Base-by-base conservation (phyloP, 2,113 vertebrate species). In the Cryptomyrus ogoouensis region DNA sequence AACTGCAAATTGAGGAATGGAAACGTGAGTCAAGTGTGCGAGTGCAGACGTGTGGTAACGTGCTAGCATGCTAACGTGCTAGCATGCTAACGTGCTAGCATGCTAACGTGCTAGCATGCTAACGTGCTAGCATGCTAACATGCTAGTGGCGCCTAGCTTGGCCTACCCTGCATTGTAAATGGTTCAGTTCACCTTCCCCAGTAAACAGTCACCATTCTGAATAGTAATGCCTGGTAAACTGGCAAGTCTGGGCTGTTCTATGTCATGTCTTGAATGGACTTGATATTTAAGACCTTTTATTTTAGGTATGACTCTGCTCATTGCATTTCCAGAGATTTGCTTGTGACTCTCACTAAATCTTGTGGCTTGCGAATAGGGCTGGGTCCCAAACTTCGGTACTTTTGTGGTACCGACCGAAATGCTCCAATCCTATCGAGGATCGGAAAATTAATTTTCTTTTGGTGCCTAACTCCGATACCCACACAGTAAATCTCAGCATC, bases 1-100 rank as follows among this genome's bases (percentile, higher is more conserved):
- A 99, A 86, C 97, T 99, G 85, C 97, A 98, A 87, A 99, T 99
- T 46, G 98, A 99, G 44, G 98, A 99, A 90, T 99, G 98, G 98
- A 98, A 99, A 95, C 96, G 98, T 99, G 94, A 98, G 98, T 96
- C 1, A 24, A 0, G 35, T 5, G 6, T 35, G 42, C 15, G 0
- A 17, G 39, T 83, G 35, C 39, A 21, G 77, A 5, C 0, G 17
- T 5, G 17, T 19, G 52, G 2, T 52, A 17, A 53, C 50, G 12
- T 77, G 70, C 58, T 6, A 3, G 39, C 53, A 0, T 15, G 70
- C 13, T 13, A 31, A 13, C n/a, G 39, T 39, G 74, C 58, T 8
- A 12, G 74, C 12, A 0, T 9, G 66, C 12, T 12, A 27, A 27
- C 21, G 39, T 35, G 74, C 58, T 2, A 10, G 74, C 39, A 2